Base-by-base conservation (phyloP, 2,797 vertebrate genomes). In the Poeciliopsis turneri region DNA sequence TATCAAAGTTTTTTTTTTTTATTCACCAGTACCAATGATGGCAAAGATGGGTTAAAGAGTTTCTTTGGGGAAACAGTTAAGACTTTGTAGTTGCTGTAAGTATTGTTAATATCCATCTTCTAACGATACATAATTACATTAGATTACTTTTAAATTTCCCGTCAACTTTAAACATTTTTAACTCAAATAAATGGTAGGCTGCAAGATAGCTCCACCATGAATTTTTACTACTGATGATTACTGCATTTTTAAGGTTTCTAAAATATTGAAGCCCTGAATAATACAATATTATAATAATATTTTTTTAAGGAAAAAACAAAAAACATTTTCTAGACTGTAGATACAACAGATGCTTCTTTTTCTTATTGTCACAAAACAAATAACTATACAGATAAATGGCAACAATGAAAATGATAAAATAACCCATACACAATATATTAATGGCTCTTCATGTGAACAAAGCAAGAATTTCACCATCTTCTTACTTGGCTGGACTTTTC, bases 401-500 rank as follows among this genome's bases (percentile, higher is more conserved):
- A 57, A 61, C 28, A 33, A 6, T 30, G 28, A 30, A 30, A 33
- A 61, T 61, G n/a, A 57, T 57, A 15, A 28, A 57, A 57, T 57
- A 57, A 25, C 25, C 25, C 53, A n/a, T 57, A 28, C 9, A 30
- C 28, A 30, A 30, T 59, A 59, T 59, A 59, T 59, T 30, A 30
- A 30, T 12, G 5, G 57, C 13, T 61, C 57, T 36, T 64, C 18
- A 33, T 36, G 36, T 36, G 10, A 33, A 36, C 33, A 64, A 64
- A 36, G 2, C 6, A 66, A 39, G 33, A 39, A 66, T 64, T 33
- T 30, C 30, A 64, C 2, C 36, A 12, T 68, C 6, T 72, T 36
- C 90, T 92, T 73, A 95, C 93, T 39, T 83, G 66, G 72, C 69
- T 25, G 78, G 68, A 16, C 28, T 81, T 72, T 81, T 92, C 76